Evolutionary conservation across 2,888 invertebrate species (phyloP).

Genomic region (Orthonychiurus folsomi): DNA sequence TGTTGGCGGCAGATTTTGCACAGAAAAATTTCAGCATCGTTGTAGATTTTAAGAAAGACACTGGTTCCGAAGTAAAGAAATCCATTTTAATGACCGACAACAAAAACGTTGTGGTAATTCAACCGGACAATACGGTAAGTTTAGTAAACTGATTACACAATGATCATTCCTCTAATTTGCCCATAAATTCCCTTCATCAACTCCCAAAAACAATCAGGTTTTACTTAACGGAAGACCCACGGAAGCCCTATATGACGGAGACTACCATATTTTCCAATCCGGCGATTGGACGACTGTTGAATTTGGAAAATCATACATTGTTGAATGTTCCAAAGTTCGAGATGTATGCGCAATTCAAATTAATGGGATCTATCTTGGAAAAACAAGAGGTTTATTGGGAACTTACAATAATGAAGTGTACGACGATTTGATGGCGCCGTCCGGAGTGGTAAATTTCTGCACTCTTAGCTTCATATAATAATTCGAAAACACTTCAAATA

Average conservation of each 20-base stretch:
- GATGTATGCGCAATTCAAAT: slow-evolving; percentile 62
- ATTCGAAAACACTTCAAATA: background rate
- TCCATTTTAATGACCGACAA: slow-evolving; percentile 62
- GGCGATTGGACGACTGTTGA: slow-evolving; percentile 39
- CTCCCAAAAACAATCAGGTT: background rate
- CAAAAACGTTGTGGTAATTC: slow-evolving; percentile 55
- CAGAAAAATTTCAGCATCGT: slow-evolving; percentile 78
- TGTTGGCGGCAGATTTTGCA: slow-evolving; percentile 71
- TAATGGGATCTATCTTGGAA: slow-evolving; percentile 79
- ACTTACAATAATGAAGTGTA: slow-evolving; percentile 79
- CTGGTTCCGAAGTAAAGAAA: slow-evolving; percentile 56
- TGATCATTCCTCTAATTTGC: background rate
- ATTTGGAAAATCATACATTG: slow-evolving; percentile 43
- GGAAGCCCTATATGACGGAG: slow-evolving; percentile 15
- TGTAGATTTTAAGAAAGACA: slow-evolving; percentile 52
- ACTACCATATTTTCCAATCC: slow-evolving; percentile 41
- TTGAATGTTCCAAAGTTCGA: slow-evolving; percentile 55
- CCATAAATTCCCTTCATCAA: no score
- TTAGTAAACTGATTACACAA: background rate
- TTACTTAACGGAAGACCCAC: background rate
- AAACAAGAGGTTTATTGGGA: slow-evolving; percentile 75
- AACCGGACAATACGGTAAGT: slow-evolving; percentile 55
- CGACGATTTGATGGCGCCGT: slow-evolving; percentile 70
- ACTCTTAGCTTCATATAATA: background rate
- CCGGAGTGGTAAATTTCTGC: slow-evolving; percentile 55